Conservation (phyloP, 2,888 invertebrate species). For the Halictus quadricinctus region DNA sequence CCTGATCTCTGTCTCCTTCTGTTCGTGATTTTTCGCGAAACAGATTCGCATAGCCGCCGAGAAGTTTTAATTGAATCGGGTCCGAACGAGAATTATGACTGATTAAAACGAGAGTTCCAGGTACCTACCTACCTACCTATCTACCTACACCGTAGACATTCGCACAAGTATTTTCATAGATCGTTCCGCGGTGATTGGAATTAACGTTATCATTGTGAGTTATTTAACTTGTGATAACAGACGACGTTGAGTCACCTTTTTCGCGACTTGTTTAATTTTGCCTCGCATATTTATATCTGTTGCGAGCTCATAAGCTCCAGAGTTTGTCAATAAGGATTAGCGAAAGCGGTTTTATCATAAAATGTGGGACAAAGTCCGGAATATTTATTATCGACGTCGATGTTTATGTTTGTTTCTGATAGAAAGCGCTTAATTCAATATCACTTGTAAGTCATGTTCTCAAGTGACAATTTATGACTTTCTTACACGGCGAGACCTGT, state of each 20-base stretch:
- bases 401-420: neutral
- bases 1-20: slow-evolving; percentile 12
- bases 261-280: neutral
- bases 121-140: too few species aligned
- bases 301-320: neutral
- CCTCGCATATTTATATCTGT: neutral
- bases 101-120: neutral
- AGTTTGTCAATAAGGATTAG: neutral
- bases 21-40: slow-evolving; percentile 9
- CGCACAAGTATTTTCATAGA: neutral
- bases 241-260: neutral
- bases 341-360: neutral
- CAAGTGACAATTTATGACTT: neutral
- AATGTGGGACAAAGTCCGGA: too few species aligned
- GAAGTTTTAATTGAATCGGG: slow-evolving; percentile 4
- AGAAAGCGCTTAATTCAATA: neutral
- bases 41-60: neutral
- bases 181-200: neutral
- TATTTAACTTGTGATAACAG: neutral
- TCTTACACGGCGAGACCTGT: neutral
- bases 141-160: neutral
- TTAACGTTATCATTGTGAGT: neutral
- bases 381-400: neutral
- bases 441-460: neutral
- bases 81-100: neutral